Evolutionary conservation across 2,113 vertebrate species (phyloP), one percentile per base, ranked within the genome.

Genomic region (Vireo altiloquus): DNA sequence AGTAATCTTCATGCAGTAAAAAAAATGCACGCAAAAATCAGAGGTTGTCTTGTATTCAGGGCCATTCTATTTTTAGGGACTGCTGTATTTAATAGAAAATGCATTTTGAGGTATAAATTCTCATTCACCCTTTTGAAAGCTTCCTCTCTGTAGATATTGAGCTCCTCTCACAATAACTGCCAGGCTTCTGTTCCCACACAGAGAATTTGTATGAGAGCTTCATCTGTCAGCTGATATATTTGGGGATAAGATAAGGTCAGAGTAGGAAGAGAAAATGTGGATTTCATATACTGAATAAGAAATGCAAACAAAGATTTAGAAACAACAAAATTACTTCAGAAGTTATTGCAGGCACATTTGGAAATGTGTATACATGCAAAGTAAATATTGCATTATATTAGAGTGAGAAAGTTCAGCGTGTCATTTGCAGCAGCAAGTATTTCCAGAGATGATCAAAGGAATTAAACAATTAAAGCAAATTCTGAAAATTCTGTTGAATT

Each of bases 151-250:
- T 64, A 16, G 56, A 63, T 88, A 94, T 60, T 93, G 78, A 76
- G 80, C 90, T 95, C 39, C 63, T 91, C 82, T 91, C 59, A 57
- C 70, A 88, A 69, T 82, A 95, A 88, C 78, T 82, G 59, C 63
- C 50, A 95, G 71, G 35, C 59, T 92, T 83, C 61, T 89, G 7
- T n/a, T 85, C 50, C 71, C 88, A 78, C 42, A 42, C 47, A n/a
- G 71, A 50, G 42, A 91, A 80, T 1, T 3, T 42, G 21, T 87
- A 40, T 69, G 66, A 92, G 54, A 69, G n/a, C 89, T 95, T 95
- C 46, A 91, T 90, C 81, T 85, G 74, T 77, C 79, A 87, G 75
- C 30, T 77, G 59, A 75, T 91, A 17, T 87, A 78, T 89, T 21
- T 89, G 53, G 65, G 63, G 37, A 69, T 74, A 82, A 39, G 33